These are phyloP conservation scores for Eolophus roseicapilla DNA, from an alignment of 2,113 vertebrate genomes.

Conservation along the genomic window DNA sequence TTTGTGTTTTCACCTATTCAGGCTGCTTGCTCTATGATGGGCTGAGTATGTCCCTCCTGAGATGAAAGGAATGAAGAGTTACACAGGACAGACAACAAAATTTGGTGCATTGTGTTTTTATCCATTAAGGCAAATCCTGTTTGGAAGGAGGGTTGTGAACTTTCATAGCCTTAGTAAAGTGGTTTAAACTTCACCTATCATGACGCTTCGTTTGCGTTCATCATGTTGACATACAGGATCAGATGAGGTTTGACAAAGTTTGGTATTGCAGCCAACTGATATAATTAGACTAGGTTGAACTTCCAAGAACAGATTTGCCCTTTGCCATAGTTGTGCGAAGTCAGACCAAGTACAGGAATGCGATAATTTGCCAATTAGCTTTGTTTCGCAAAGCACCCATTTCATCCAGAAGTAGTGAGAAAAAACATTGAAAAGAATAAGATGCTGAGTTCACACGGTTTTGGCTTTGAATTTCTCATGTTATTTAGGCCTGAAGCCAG, in stretches of 20 bases:
- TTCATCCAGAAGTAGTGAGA: neutral
- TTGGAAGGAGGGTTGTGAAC: neutral
- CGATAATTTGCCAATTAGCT: neutral
- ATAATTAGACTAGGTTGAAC: neutral
- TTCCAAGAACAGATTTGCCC: neutral
- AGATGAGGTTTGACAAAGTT: constrained; percentile 4
- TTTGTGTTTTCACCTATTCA: neutral
- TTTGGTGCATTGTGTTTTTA: neutral
- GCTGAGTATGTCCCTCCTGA: neutral
- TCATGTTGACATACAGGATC: neutral
- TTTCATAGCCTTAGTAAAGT: neutral
- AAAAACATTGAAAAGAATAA: neutral
- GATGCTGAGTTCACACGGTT: neutral
- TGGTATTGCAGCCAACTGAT: neutral
- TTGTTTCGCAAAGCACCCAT: neutral
- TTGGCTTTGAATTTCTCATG: neutral
- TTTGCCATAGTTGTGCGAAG: neutral
- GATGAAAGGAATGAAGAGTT: neutral
- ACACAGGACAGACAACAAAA: neutral
- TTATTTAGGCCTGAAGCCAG: neutral
- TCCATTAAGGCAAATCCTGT: neutral
- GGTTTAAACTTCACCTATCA: neutral
- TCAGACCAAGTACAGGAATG: neutral
- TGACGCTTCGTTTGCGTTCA: neutral
- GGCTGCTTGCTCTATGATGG: neutral